These are phyloP conservation scores for Corythoichthys haematopterus DNA, from an alignment of 2,113 vertebrate species.

Conservation along the genomic window DNA sequence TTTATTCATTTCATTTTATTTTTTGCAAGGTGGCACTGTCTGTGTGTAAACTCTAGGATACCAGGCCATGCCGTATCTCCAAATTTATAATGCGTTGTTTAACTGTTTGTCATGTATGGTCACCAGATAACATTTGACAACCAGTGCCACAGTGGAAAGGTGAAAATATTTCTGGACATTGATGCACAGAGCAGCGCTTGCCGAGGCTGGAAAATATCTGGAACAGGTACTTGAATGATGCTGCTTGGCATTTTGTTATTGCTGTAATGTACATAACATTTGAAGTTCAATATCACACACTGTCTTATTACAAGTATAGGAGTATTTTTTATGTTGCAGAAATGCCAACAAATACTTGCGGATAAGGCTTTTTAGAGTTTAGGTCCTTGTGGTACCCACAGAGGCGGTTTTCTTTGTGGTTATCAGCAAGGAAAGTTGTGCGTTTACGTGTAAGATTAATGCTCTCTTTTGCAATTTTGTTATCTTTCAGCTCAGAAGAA, in stretches of 20 bases:
- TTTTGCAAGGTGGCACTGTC: not conserved
- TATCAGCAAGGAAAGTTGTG: conserved; percentile 28
- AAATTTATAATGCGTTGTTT: not conserved
- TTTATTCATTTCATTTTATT: not conserved
- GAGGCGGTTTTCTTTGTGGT: conserved; percentile 19
- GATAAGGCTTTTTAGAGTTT: not conserved
- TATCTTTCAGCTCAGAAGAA: conserved; percentile 82
- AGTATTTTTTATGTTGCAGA: not conserved
- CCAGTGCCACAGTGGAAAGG: conserved; percentile 87
- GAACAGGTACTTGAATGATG: conserved; percentile 70
- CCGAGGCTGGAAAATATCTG: conserved; percentile 82
- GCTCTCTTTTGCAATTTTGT: not conserved
- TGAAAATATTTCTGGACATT: conserved; percentile 88
- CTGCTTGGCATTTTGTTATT: not conserved
- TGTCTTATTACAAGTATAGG: not conserved
- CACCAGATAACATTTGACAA: conserved; percentile 88
- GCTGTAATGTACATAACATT: not conserved
- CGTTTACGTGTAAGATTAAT: conserved; percentile 34
- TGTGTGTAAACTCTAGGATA: not conserved
- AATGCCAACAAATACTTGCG: not conserved
- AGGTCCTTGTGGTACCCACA: not conserved
- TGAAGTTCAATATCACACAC: not conserved
- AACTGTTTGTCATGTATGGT: not conserved
- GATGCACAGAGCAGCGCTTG: conserved; percentile 80
- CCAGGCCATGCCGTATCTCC: not conserved